phyloP scores from a whole-genome alignment of 2,888 invertebrate species.

The Cremastinae sp. region DNA sequence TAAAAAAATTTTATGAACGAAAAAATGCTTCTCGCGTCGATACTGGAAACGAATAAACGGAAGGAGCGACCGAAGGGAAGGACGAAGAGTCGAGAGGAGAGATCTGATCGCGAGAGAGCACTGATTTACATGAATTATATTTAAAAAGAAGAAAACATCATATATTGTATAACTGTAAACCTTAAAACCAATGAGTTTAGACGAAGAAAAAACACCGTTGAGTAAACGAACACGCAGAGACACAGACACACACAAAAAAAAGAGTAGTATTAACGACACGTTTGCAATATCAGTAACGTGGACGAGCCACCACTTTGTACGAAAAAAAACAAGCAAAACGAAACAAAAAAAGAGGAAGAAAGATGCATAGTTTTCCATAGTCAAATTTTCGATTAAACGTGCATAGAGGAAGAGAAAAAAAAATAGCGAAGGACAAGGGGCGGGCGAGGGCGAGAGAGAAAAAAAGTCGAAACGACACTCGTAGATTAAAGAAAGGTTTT shows the following conservation, averaged over 20 bases:
- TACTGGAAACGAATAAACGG: neutral
- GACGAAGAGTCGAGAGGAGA: constrained; percentile 19
- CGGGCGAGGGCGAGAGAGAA: constrained; percentile 33
- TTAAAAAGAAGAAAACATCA: constrained; percentile 55
- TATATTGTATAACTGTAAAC: constrained; percentile 50
- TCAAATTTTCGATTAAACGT: constrained; percentile 53
- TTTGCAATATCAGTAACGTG: constrained; percentile 54
- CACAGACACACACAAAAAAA: constrained; percentile 24
- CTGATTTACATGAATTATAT: constrained; percentile 51
- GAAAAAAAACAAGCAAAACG: constrained; percentile 31
- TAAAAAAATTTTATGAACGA: too few species aligned
- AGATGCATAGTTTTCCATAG: constrained; percentile 61
- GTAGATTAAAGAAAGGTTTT: constrained; percentile 25
- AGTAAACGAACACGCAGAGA: constrained; percentile 51
- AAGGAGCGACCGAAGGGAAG: constrained; percentile 3
- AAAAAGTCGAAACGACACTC: constrained; percentile 9
- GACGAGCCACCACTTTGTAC: constrained; percentile 59
- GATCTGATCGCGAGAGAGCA: constrained; percentile 47
- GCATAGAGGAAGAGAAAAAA: constrained; percentile 3
- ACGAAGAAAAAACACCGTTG: constrained; percentile 47
- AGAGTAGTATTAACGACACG: constrained; percentile 43
- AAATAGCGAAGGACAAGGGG: constrained; percentile 46
- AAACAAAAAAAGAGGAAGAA: constrained; percentile 59
- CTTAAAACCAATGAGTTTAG: constrained; percentile 54
- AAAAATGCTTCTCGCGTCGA: neutral